Evolutionary conservation across 2,113 vertebrate species (phyloP).

Genomic region (Sorex araneus): DNA sequence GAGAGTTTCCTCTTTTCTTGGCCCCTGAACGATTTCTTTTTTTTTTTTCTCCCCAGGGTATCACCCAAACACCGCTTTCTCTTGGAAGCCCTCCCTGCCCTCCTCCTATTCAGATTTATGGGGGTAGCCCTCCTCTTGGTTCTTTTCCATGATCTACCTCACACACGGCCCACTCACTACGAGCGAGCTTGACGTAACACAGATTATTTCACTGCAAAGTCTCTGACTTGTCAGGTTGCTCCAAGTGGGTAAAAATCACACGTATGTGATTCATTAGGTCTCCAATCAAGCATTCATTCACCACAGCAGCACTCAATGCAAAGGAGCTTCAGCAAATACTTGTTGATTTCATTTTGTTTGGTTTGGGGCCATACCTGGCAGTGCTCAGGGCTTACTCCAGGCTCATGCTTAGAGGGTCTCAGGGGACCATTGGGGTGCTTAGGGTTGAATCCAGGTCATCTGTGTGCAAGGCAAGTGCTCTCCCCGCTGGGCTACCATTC

Average conservation of each 20-base stretch:
- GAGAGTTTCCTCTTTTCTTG: neutral
- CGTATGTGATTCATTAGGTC: neutral
- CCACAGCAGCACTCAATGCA: neutral
- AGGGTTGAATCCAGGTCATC: neutral
- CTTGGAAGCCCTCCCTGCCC: neutral
- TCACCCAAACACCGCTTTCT: neutral
- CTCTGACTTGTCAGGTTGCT: neutral
- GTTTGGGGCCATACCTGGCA: neutral
- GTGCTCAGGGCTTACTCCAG: no score
- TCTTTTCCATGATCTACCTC: neutral
- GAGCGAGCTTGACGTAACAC: neutral
- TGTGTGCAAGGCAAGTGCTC: neutral
- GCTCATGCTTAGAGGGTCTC: neutral
- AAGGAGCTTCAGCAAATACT: neutral
- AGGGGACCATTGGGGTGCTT: no score
- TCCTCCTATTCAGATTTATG: neutral
- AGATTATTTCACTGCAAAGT: neutral
- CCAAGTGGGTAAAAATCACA: neutral
- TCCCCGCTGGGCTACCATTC: neutral
- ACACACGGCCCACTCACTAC: neutral
- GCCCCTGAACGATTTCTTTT: neutral
- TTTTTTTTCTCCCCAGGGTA: neutral
- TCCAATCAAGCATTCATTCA: neutral
- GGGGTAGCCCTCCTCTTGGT: neutral
- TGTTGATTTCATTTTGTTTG: neutral